A percentile compares a stretch with the other conserved stretches of the same genome.
Evolutionary conservation across 2,797 vertebrate genomes (phyloP).

Genomic region (Silurus aristotelis): DNA sequence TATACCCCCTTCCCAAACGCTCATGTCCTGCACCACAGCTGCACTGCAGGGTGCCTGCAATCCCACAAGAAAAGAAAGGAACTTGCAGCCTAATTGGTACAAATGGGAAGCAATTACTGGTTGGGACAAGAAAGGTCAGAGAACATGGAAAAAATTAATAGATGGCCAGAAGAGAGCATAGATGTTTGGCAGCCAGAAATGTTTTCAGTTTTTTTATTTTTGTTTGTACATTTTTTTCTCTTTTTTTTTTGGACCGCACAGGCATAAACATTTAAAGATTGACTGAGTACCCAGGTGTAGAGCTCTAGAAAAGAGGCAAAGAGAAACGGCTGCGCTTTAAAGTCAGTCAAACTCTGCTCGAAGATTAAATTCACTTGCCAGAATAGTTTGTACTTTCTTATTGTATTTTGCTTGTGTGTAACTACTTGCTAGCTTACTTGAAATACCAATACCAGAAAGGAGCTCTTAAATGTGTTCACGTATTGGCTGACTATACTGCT

Average conservation of each 20-base stretch:
- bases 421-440: conserved; percentile 62
- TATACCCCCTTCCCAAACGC: conserved; percentile 61
- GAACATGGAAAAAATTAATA: conserved; percentile 57
- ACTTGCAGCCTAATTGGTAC: conserved; percentile 75
- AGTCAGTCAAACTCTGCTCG: background rate
- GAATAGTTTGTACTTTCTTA: background rate
- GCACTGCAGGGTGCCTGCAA: conserved; percentile 71
- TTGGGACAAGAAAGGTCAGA: conserved; percentile 67
- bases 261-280: background rate
- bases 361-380: conserved; percentile 19
- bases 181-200: background rate
- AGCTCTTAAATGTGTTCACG: conserved; percentile 46
- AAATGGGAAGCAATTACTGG: conserved; percentile 79
- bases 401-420: conserved; percentile 39
- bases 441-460: conserved; percentile 63
- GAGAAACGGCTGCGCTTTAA: conserved; percentile 26
- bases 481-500: conserved; percentile 62
- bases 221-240: background rate
- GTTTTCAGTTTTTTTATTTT: background rate
- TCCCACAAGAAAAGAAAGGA: conserved; percentile 71
- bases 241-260: background rate
- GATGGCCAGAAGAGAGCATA: conserved; percentile 37
- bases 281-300: conserved; percentile 25
- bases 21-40: conserved; percentile 56
- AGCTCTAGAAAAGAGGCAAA: conserved; percentile 56